Evolutionary conservation across 2,797 vertebrate species (phyloP), one percentile per base, ranked within the genome.

Genomic region (Cetoscarus ocellatus): DNA sequence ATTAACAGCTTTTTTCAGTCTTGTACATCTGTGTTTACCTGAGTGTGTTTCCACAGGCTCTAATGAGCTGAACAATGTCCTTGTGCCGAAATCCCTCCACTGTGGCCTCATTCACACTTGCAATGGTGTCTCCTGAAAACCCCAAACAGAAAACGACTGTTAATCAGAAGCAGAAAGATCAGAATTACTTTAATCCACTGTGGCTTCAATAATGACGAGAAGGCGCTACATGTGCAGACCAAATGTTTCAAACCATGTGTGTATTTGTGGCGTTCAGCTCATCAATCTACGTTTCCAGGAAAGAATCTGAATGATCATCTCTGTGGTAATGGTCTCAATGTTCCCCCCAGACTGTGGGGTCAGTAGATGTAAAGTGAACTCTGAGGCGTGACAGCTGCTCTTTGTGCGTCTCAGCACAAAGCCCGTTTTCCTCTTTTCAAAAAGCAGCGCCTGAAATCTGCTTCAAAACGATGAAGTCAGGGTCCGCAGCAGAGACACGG

Each of bases 51-150:
- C 97, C 97, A 0, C 95, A 97, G 1, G 96, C 94, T 73, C 95
- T 95, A 91, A 99, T 98, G 76, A 99, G 96, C 86, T 98, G 96
- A 69, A 99, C 98, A 0, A 99, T 98, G 56, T 99, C 97, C 3
- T 96, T 95, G 91, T 99, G 98, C 27, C 94, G 91, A 76, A 95
- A 90, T 6, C 97, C 97, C 45, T 98, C 96, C 65, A 98, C 96
- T 0, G 95, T 92, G 48, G 94, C 80, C 54, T 97, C 96, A 0
- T 99, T 99, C 75, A 99, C 96, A 0, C 94, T 96, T 0, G 96
- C 91, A n/a, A 99, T 98, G 0, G 97, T 98, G 92, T 99, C 97
- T n/a, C 98, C 98, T 99, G 54, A 8, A 18, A 51, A 67, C 52
- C 73, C n/a, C 54, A 73, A 61, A 79, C 50, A 78, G 15, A 70